phyloP scores from a whole-genome alignment of 1,140 invertebrate genomes.

The Maniola jurtina region DNA sequence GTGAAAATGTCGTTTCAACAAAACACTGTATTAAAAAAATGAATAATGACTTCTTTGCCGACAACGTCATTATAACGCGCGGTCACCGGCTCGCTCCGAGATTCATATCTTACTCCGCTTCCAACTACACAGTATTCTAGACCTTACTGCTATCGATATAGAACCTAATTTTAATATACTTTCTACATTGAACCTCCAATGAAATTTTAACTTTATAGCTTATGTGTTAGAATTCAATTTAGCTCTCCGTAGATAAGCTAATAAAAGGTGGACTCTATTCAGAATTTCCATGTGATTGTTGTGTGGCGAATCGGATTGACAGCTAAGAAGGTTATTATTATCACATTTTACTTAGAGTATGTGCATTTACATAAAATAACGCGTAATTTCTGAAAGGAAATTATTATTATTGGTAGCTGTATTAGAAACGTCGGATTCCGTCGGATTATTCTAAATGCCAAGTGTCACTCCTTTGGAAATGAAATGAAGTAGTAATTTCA shows the following conservation, averaged over 20 bases:
- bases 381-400: constrained; percentile 31
- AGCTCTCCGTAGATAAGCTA: constrained; percentile 18
- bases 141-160: constrained; percentile 28
- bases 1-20: constrained; percentile 77
- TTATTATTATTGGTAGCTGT: constrained; percentile 13
- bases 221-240: constrained; percentile 43
- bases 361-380: constrained; percentile 69
- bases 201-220: constrained; percentile 23
- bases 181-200: constrained; percentile 20
- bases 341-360: constrained; percentile 72
- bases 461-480: too few species aligned
- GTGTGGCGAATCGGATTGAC: constrained; percentile 73
- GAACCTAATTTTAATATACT: constrained; percentile 23
- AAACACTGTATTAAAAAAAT: constrained; percentile 78
- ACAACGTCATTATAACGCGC: constrained; percentile 69
- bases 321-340: constrained; percentile 76
- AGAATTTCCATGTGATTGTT: constrained; percentile 64
- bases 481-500: too few species aligned
- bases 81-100: constrained; percentile 57
- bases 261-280: constrained; percentile 45
- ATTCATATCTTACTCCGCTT: constrained; percentile 61
- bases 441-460: background rate
- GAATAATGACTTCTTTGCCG: constrained; percentile 76
- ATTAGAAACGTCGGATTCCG: background rate
- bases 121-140: constrained; percentile 23